phyloP scores from a whole-genome alignment of 2,113 vertebrate species.

The Copsychus sechellarum region DNA sequence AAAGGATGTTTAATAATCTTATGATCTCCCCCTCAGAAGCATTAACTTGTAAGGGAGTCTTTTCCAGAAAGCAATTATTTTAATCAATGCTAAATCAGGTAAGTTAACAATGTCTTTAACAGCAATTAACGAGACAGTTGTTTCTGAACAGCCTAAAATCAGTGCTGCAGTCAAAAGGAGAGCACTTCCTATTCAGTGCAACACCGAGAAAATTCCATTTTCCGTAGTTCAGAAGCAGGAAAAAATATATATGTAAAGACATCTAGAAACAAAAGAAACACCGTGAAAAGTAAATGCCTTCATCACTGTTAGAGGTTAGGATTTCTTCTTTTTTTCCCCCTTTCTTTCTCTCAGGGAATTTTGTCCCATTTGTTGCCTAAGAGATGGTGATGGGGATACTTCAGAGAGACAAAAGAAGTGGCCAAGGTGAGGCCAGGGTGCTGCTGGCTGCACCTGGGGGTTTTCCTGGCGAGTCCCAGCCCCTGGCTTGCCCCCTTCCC shows the following conservation, averaged over 20 bases:
- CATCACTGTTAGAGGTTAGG: background rate
- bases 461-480: too few relatives aligned
- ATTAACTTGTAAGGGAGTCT: background rate
- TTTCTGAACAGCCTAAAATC: background rate
- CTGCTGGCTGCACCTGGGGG: background rate
- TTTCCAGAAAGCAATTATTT: conserved; percentile 11
- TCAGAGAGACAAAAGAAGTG: background rate
- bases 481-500: too few relatives aligned
- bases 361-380: background rate
- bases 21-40: background rate
- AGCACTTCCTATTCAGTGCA: background rate
- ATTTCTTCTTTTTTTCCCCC: background rate
- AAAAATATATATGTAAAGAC: background rate
- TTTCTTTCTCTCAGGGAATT: background rate
- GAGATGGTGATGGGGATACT: too few relatives aligned
- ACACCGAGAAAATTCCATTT: background rate
- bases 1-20: background rate
- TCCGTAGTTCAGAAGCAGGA: background rate
- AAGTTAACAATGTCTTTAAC: background rate
- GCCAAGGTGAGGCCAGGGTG: background rate
- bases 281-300: background rate
- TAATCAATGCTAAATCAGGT: background rate
- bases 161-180: background rate
- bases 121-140: background rate
- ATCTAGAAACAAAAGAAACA: background rate